These are phyloP conservation scores for Drosophila ercepeae DNA, from an alignment of 1,140 invertebrate species.

Conservation along the genomic window DNA sequence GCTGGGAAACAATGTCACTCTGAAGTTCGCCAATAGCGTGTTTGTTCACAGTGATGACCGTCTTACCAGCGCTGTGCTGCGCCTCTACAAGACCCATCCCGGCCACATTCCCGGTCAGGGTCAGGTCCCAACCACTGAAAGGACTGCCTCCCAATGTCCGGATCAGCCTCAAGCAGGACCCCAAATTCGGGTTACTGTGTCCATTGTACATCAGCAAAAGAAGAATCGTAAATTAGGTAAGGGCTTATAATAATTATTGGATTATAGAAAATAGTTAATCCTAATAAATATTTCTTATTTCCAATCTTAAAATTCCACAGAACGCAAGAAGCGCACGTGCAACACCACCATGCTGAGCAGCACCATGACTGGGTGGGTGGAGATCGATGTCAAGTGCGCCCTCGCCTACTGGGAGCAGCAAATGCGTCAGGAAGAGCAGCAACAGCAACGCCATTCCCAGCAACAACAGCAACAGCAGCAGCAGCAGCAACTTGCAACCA, in stretches of 20 bases:
- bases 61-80: constrained; percentile 67
- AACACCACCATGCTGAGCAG: constrained; percentile 78
- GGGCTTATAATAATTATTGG: no score
- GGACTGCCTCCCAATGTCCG: constrained; percentile 30
- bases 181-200: constrained; percentile 78
- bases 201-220: constrained; percentile 73
- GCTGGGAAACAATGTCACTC: constrained; percentile 63
- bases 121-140: constrained; percentile 10
- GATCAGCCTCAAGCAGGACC: constrained; percentile 54
- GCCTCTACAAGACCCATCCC: constrained; percentile 75
- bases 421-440: constrained; percentile 32
- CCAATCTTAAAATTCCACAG: no score
- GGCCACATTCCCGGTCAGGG: constrained; percentile 31
- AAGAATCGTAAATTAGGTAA: constrained; percentile 71
- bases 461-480: constrained; percentile 26
- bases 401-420: constrained; percentile 77
- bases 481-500: constrained; percentile 26
- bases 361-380: constrained; percentile 74
- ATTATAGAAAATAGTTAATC: no score
- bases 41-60: constrained; percentile 52
- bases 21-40: constrained; percentile 65
- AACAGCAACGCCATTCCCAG: constrained; percentile 22
- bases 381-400: constrained; percentile 79
- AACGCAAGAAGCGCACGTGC: constrained; percentile 81
- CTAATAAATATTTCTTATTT: no score